Evolutionary conservation across 1,140 invertebrate species (phyloP), one percentile per base, ranked within the genome.

Genomic region (Drosophila ogumai): DNA sequence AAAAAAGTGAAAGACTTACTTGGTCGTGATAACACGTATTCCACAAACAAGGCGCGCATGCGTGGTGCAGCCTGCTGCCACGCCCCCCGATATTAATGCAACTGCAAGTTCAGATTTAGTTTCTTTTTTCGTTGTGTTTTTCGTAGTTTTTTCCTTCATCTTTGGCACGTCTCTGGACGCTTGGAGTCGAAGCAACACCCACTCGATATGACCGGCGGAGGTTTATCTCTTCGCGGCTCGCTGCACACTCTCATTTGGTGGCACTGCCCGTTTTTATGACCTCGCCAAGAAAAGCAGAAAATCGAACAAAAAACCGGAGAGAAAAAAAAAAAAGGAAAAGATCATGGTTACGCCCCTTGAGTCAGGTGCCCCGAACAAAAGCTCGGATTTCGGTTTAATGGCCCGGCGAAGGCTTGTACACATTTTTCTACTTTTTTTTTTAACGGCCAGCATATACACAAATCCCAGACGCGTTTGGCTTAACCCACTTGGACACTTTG

Each of bases 11-110:
- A 78, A 78, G 65, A 72, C 57, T 41, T 44, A 64, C 44, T 41
- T 52, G 71, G 60, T 90, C 85, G 85, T 90, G 85, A 88, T 88
- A 88, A 90, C 81, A 88, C 85, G 85, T 88, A 85, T 81, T 78
- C 82, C 47, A 76, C 40, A 68, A 81, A 81, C 74, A 78, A 77
- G 78, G 68, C 43, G 75, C 75, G 76, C 75, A 88, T 90, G 85
- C 84, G 84, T 84, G 80, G 82, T 80, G 75, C 61, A 36, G 28
- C 63, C 44, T 32, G 31, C 22, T 46, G 49, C 43, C 19, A 54
- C 50, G 65, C 68, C 67, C 67, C 66, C 10, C 47, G 64, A 46
- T 55, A 38, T 59, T 59, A 15, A 15, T 28, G 46, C 36, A 40
- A 52, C 47, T 56, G 43, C 67, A 58, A 58, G 49, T 60, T 55